These are phyloP conservation scores for Anagrus nilaparvatae DNA, from an alignment of 1,140 invertebrate species.

Conservation along the genomic window DNA sequence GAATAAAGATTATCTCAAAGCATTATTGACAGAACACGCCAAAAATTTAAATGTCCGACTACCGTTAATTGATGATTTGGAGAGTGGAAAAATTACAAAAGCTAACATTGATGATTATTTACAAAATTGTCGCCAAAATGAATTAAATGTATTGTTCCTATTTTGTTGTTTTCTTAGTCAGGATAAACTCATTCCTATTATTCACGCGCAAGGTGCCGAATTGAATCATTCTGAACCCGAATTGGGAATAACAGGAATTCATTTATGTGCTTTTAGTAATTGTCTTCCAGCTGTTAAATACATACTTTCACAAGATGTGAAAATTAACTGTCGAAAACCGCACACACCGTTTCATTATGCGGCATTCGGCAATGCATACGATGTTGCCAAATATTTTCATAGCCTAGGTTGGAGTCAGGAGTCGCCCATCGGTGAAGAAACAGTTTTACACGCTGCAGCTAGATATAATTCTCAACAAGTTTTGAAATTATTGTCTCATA, in stretches of 20 bases:
- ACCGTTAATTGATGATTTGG: conserved; percentile 59
- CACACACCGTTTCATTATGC: conserved; percentile 71
- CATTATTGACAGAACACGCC: conserved; percentile 60
- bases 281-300: conserved; percentile 58
- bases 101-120: conserved; percentile 42
- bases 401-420: conserved; percentile 52
- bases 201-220: conserved; percentile 56
- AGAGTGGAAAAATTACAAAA: conserved; percentile 49
- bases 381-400: conserved; percentile 60
- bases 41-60: conserved; percentile 52
- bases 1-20: conserved; percentile 60
- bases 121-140: conserved; percentile 46
- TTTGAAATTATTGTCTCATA: conserved; percentile 57
- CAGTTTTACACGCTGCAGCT: conserved; percentile 67
- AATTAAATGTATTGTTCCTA: conserved; percentile 57
- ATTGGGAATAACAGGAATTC: conserved; percentile 56
- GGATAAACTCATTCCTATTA: conserved; percentile 48
- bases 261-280: conserved; percentile 67
- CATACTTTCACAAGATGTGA: conserved; percentile 56
- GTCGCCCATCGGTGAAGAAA: conserved; percentile 52
- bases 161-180: conserved; percentile 61
- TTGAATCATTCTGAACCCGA: conserved; percentile 55
- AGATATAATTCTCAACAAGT: conserved; percentile 64
- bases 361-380: conserved; percentile 65
- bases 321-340: conserved; percentile 50